A percentile compares a stretch with the other conserved stretches of the same genome.
Evolutionary conservation across 1,140 invertebrate genomes (phyloP).

Genomic region (Idris sp.): DNA sequence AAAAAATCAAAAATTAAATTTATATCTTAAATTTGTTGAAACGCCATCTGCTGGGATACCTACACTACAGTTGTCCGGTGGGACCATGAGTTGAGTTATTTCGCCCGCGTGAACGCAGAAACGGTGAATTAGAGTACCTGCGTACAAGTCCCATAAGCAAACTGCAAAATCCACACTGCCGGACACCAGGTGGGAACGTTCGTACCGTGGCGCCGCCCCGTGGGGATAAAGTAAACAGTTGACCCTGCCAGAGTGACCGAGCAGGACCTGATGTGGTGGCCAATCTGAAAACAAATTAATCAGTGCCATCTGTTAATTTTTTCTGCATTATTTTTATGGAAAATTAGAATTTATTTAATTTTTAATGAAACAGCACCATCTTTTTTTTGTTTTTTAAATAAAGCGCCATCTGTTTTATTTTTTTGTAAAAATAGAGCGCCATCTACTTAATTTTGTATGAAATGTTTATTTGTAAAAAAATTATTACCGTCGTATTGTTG

Average conservation of each 20-base stretch:
- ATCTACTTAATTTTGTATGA: too few species aligned
- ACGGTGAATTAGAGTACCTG: conserved; percentile 91
- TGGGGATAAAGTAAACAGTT: conserved; percentile 98
- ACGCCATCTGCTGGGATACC: conserved; percentile 89
- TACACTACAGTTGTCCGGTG: conserved; percentile 94
- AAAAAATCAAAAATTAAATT: conserved; percentile 3
- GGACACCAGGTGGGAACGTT: conserved; percentile 93
- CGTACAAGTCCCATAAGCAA: conserved; percentile 97
- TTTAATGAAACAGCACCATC: too few species aligned
- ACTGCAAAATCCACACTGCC: conserved; percentile 99
- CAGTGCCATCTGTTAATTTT: too few species aligned
- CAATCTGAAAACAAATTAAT: conserved; percentile 89
- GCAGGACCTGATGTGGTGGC: conserved; percentile 91
- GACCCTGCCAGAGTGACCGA: conserved; percentile 95
- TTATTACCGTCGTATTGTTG: conserved; percentile 91
- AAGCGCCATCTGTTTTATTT: too few species aligned
- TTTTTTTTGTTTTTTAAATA: too few species aligned
- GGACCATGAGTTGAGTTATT: conserved; percentile 93
- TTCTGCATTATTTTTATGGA: too few species aligned
- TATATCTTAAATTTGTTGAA: conserved; percentile 1
- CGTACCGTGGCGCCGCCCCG: conserved; percentile 94
- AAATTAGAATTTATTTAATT: too few species aligned
- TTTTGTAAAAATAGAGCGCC: too few species aligned
- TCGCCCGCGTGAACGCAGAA: conserved; percentile 98
- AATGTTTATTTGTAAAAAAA: too few species aligned